Evolutionary conservation across 2,113 vertebrate genomes (phyloP), one percentile per base, ranked within the genome.

Genomic region (Setophaga kirtlandii): DNA sequence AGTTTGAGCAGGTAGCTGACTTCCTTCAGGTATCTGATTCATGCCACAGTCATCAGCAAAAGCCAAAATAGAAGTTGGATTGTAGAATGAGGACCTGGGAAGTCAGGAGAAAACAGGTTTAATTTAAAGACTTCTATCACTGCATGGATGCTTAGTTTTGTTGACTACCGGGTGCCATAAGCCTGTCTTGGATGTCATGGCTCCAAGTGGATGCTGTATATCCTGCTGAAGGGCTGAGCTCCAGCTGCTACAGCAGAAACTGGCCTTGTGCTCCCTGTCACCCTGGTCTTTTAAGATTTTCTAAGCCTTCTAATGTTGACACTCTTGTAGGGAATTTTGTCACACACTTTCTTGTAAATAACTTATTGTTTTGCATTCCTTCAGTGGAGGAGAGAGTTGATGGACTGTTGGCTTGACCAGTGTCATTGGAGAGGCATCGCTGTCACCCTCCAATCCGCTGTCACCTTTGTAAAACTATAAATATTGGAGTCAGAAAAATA

Each of bases 131-230:
- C 9, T 20, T 55, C 22, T 42, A 10, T 49, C 10, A 17, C 37
- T 6, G 0, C 0, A 0, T 28, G 10, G 2, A 3, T 37, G 8
- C 22, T 70, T 56, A 77, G 27, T 60, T 62, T 87, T 75, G 3
- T 53, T 78, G 52, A 12, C 21, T 44, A 1, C 16, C 60, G 25
- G 25, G 30, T 14, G 6, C 8, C 27, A 24, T 27, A 50, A 64
- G 19, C 15, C 11, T 1, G 0, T 20, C 21, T 92, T 73, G 20
- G 55, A 46, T 71, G 18, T 16, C 41, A 20, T 31, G 46, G 33
- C 6, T 19, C 12, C 41, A 18, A 2, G 20, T 17, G 17, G 13
- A 24, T 73, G 20, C 44, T 78, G 20, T 2, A 25, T 28, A 56
- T 78, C 12, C 55, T 42, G 28, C 22, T 46, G 73, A 41, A 69